Evolutionary conservation across 2,797 vertebrate genomes (phyloP).

Genomic region (Pangasius macronema): DNA sequence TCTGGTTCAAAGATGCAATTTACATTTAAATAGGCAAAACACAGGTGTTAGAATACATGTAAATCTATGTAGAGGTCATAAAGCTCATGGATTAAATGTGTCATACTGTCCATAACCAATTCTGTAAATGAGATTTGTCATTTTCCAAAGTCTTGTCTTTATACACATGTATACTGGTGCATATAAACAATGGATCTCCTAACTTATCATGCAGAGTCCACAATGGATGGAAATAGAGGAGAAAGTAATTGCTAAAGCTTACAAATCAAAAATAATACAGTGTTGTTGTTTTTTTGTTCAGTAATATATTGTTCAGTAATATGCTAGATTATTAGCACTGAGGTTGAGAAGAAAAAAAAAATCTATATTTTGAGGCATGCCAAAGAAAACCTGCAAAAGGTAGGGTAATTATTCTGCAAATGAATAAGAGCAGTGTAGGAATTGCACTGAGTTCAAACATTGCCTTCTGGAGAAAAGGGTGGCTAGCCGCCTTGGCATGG

Average conservation of each 20-base stretch:
- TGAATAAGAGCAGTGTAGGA: slow-evolving; percentile 69
- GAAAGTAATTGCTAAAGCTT: background rate
- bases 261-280: background rate
- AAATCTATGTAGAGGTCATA: background rate
- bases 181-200: background rate
- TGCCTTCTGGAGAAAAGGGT: slow-evolving; percentile 58
- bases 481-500: slow-evolving; percentile 62
- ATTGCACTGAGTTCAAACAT: slow-evolving; percentile 66
- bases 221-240: background rate
- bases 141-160: background rate
- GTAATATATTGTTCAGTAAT: slow-evolving; percentile 38
- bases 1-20: background rate
- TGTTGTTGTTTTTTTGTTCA: background rate
- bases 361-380: slow-evolving; percentile 51
- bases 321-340: slow-evolving; percentile 59
- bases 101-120: background rate
- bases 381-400: slow-evolving; percentile 68
- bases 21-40: background rate
- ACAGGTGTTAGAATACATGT: background rate
- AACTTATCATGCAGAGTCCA: background rate
- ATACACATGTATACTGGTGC: background rate
- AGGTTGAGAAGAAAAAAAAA: slow-evolving; percentile 45
- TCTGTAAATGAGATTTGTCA: background rate
- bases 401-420: slow-evolving; percentile 67
- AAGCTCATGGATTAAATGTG: background rate